Conservation (phyloP, 2,888 invertebrate species). For the Polymixis flavicincta region DNA sequence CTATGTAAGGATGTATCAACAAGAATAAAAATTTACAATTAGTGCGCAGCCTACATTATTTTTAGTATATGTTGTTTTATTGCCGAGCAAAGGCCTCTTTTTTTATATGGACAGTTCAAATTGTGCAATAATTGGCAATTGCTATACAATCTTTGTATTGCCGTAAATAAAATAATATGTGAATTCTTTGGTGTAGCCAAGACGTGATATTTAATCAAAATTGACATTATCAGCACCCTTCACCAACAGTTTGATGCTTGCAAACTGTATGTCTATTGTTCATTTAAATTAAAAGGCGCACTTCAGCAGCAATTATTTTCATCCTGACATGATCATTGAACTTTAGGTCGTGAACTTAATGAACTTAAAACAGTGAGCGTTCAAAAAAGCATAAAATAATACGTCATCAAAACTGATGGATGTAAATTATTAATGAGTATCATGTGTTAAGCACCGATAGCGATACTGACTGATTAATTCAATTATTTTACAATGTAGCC, state of each 20-base stretch:
- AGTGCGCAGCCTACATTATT: too few species aligned
- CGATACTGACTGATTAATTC: constrained; percentile 36
- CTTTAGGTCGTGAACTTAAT: constrained; percentile 2
- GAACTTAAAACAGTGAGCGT: neutral
- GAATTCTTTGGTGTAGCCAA: neutral
- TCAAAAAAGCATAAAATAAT: constrained; percentile 8
- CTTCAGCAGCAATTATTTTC: neutral
- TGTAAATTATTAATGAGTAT: constrained; percentile 43
- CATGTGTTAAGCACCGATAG: neutral
- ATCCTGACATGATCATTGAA: neutral
- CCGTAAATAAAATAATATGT: neutral
- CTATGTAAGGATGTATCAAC: too few species aligned
- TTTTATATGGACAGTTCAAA: neutral
- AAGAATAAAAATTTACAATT: too few species aligned
- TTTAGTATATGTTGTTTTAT: too few species aligned
- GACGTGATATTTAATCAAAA: neutral
- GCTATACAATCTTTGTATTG: neutral
- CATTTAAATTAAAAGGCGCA: too few species aligned
- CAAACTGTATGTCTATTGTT: neutral
- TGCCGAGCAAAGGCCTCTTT: too few species aligned
- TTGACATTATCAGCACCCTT: neutral
- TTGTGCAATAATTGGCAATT: neutral
- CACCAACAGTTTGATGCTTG: neutral
- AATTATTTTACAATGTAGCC: constrained; percentile 12
- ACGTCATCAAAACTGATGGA: constrained; percentile 14